A percentile compares a stretch with the other conserved stretches of the same genome.
Conservation (phyloP, 2,888 invertebrate genomes). For the Terebella lapidaria region DNA sequence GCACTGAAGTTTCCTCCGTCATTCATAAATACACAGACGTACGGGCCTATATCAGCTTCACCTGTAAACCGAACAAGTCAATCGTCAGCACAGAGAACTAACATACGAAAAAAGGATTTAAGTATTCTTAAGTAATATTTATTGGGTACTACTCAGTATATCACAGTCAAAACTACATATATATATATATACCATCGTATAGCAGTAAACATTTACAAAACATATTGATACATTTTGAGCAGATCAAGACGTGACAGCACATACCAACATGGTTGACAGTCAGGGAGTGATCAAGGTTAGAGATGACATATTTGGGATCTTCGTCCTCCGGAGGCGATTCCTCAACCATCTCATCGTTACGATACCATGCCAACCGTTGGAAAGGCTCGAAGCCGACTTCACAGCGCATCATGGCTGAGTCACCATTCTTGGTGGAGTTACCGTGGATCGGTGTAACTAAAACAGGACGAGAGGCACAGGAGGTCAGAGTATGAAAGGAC, state of each 20-base stretch:
- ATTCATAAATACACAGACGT: conserved; percentile 2
- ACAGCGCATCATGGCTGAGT: not conserved
- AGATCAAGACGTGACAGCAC: no score
- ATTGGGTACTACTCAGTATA: no score
- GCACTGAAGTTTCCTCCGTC: not conserved
- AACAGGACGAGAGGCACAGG: no score
- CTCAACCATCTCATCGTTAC: not conserved
- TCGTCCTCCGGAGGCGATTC: not conserved
- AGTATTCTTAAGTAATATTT: no score
- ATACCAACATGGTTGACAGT: not conserved
- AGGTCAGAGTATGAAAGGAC: no score
- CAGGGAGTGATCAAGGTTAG: not conserved
- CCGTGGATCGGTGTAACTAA: not conserved
- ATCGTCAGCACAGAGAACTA: no score
- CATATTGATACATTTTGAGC: no score
- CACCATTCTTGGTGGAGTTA: not conserved
- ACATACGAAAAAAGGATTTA: no score
- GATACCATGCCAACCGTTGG: not conserved
- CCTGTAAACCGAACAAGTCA: no score
- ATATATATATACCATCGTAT: no score
- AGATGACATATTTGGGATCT: conserved; percentile 1
- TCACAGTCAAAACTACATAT: no score
- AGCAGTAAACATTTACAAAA: no score
- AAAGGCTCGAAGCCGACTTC: not conserved
- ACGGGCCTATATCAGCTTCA: conserved; percentile 10